A percentile compares a stretch with the other conserved stretches of the same genome.
phyloP scores from a whole-genome alignment of 2,888 invertebrate genomes.

The Andrena camellia region DNA sequence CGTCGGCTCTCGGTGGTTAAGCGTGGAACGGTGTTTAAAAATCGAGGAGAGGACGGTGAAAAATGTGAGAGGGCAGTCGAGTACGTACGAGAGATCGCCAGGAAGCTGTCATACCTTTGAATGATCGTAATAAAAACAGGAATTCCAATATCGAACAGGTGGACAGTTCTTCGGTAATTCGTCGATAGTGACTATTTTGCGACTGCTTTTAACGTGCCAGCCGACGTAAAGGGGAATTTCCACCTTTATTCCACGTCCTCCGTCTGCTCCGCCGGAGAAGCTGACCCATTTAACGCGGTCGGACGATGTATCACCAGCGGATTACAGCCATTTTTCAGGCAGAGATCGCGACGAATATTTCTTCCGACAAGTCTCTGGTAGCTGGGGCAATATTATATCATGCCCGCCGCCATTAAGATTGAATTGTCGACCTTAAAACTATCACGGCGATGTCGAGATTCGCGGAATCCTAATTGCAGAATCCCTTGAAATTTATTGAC shows the following conservation, averaged over 20 bases:
- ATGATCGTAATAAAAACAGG: not conserved
- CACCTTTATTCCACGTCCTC: constrained; percentile 47
- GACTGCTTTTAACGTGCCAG: not conserved
- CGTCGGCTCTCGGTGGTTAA: not conserved
- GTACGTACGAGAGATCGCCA: too few relatives aligned
- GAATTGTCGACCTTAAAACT: constrained; percentile 28
- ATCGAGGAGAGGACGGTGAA: constrained; percentile 19
- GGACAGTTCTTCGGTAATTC: not conserved
- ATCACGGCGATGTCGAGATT: constrained; percentile 1
- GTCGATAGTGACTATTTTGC: not conserved
- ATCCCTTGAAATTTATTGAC: constrained; percentile 14
- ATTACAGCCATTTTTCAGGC: constrained; percentile 45
- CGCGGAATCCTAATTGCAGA: constrained; percentile 10
- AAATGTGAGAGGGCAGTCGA: too few relatives aligned
- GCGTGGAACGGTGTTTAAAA: constrained; percentile 1
- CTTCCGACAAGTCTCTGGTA: constrained; percentile 12
- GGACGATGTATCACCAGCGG: constrained; percentile 55
- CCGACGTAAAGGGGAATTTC: not conserved
- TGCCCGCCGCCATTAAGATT: not conserved
- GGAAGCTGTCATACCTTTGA: not conserved
- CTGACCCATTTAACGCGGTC: constrained; percentile 57
- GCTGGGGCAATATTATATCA: constrained; percentile 20
- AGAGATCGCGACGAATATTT: constrained; percentile 33
- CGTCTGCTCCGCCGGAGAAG: constrained; percentile 43
- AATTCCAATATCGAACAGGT: not conserved